Conservation (phyloP, 2,113 vertebrate species). For the Hiodon alosoides region DNA sequence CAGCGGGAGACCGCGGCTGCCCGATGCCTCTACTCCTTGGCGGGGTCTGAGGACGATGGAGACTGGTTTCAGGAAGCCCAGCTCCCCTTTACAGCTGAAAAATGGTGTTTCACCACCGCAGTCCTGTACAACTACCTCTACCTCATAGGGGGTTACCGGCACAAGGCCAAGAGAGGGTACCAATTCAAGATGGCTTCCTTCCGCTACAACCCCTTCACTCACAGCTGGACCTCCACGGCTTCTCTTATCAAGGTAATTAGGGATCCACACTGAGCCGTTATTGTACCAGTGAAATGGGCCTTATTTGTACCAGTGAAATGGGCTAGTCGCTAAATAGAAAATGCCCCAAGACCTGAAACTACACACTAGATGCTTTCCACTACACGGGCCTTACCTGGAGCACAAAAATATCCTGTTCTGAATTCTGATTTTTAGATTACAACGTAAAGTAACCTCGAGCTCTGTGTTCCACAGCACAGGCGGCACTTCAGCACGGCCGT, state of each 20-base stretch:
- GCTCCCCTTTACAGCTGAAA: constrained; percentile 66
- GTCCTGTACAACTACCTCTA: constrained; percentile 68
- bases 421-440: neutral
- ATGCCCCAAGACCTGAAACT: too few species aligned
- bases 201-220: constrained; percentile 61
- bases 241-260: constrained; percentile 58
- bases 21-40: constrained; percentile 47
- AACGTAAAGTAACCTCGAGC: constrained; percentile 13
- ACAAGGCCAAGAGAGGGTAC: constrained; percentile 51
- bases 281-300: neutral
- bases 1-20: constrained; percentile 45
- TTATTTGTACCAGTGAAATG: neutral
- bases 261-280: too few species aligned
- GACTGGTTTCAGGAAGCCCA: constrained; percentile 49
- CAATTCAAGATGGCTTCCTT: constrained; percentile 67
- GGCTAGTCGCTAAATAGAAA: too few species aligned
- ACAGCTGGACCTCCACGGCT: constrained; percentile 54
- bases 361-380: too few species aligned
- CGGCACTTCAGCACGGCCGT: constrained; percentile 68
- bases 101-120: constrained; percentile 70
- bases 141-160: constrained; percentile 63
- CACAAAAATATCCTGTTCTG: too few species aligned
- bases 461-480: constrained; percentile 50
- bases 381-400: too few species aligned
- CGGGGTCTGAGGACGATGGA: constrained; percentile 33